Base-by-base conservation (phyloP, 2,113 vertebrate species). In the Sitta europaea region DNA sequence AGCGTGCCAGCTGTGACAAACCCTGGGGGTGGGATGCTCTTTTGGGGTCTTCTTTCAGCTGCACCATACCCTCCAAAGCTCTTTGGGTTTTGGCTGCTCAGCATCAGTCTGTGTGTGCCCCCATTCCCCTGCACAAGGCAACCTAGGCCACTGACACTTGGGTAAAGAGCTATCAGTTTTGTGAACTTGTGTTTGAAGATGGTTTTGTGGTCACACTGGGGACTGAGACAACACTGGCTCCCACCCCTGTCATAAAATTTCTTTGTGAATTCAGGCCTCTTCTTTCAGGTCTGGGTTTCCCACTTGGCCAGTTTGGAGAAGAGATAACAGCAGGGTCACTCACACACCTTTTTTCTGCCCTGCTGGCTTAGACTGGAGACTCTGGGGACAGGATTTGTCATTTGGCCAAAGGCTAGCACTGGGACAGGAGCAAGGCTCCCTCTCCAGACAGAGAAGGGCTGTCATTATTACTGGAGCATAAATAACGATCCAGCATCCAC, bases 401-500 rank as follows among this genome's bases (percentile, higher is more conserved):
- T 68, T 86, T 91, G 59, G 16, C 45, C 62, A 40, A 24, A 50
- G 47, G 51, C 7, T 47, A 86, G 23, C 43, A 14, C 35, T 8
- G 67, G 38, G 50, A 51, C 0, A 5, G 59, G 63, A 63, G 12
- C 23, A 71, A 43, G 12, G 42, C 20, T 88, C 42, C 35, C 23
- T 1, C 3, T 77, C 22, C 6, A 4, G 38, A 65, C 8, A 6
- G 7, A 70, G 50, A 72, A 74, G 43, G 22, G 22, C 18, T 80
- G 24, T 88, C 16, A 58, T 86, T 88, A 70, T 79, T 59, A 53
- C 43, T 71, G 51, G 10, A 86, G 47, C 53, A 66, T 76, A 95
- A 93, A 96, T 71, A 96, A 88, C 67, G 47, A 83, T 80, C 90
- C 51, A 92, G 40, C 19, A 59, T 63, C 62, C 66, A 72, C 82